phyloP scores from a whole-genome alignment of 2,797 vertebrate genomes.

The Eospalax fontanierii region DNA sequence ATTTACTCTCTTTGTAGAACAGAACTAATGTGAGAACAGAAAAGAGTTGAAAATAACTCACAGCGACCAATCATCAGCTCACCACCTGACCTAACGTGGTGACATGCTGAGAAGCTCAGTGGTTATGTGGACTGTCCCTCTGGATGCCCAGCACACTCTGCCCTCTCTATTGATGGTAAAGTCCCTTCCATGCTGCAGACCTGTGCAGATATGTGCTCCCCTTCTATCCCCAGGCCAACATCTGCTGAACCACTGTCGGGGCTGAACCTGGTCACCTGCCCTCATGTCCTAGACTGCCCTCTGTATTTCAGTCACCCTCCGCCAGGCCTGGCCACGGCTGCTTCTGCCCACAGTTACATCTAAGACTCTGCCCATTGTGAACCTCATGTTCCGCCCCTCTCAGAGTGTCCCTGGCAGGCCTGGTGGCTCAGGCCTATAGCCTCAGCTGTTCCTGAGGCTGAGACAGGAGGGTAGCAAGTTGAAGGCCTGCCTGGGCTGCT shows the following conservation, averaged over 20 bases:
- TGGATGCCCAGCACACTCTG: fast-evolving
- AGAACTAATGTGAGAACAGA: not conserved
- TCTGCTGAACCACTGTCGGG: not conserved
- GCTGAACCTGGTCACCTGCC: not conserved
- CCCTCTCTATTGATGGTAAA: not conserved
- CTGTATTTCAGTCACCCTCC: not conserved
- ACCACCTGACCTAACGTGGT: not conserved
- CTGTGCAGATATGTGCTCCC: not conserved
- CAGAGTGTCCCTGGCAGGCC: not conserved
- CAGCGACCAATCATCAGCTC: no score
- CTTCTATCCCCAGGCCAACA: not conserved
- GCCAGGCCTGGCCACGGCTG: not conserved
- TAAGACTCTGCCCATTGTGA: not conserved
- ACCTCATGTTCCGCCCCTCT: not conserved
- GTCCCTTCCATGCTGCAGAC: not conserved
- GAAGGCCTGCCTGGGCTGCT: not conserved
- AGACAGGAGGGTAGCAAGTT: not conserved
- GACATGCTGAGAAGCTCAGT: fast-evolving
- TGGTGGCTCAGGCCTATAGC: not conserved
- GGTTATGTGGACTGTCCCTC: not conserved
- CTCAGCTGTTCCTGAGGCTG: not conserved
- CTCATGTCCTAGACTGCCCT: no score
- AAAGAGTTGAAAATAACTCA: not conserved
- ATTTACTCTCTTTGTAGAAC: not conserved
- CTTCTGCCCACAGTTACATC: not conserved